Evolutionary conservation across 2,888 invertebrate genomes (phyloP), one percentile per base, ranked within the genome.

Genomic region (Machimus rusticus): DNA sequence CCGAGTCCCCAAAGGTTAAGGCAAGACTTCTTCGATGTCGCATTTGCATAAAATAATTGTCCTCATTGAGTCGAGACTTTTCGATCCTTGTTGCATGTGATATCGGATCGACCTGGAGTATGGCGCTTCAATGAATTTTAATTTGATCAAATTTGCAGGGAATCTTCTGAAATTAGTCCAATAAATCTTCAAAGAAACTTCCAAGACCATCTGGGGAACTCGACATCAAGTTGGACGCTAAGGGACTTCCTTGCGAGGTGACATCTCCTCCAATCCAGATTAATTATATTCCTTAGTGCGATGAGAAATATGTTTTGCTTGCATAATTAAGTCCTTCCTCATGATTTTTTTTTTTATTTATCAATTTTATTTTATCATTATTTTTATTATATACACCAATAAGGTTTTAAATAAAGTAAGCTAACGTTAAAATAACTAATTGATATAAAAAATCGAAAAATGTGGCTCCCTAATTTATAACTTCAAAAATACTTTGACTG

Each of bases 1-100:
- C 76, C 39, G 74, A 66, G 86, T 86, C 87, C 88, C 88, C 14
- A 31, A 86, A 87, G 87, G 87, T 87, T 87, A 88, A 66, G 86
- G 74, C 51, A 39, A 34, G 46, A 79, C 88, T 77, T 55, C 85
- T 74, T 76, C 86, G 76, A 86, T 55, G 78, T 55, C 57, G 37
- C 34, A 88, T 88, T 88, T 88, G 88, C 88, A 88, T 88, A 88
- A 88, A 87, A 87, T 88, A 88, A 88, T 88, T 88, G 87, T 88
- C 87, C 87, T 43, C 86, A 86, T 81, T 87, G 81, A 78, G 57
- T 81, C 86, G 76, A 87, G 74, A 86, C 78, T 51, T 86, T 55
- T 82, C 74, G 46, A 57, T 74, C 74, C 77, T 82, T 84, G 84
- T 84, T 84, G 87, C 84, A 84, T 87, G 84, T 84, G 87, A 88